Percentiles rank a stretch among this genome's conserved stretches.
phyloP scores from a whole-genome alignment of 2,888 invertebrate genomes.

The Zeuzera pyrina region DNA sequence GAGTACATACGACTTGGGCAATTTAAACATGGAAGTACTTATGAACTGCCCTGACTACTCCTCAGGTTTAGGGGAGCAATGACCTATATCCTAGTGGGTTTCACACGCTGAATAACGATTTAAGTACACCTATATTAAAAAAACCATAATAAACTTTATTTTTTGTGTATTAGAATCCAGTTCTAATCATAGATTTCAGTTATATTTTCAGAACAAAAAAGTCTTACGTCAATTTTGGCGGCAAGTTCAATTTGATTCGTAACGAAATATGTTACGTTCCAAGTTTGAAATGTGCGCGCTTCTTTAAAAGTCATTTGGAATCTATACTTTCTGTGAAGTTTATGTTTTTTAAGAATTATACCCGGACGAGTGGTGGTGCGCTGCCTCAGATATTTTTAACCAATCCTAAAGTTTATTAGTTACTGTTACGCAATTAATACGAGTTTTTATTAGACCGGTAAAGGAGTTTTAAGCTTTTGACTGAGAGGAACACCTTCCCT shows the following conservation, averaged over 20 bases:
- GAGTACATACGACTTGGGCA: constrained; percentile 65
- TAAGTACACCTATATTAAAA: constrained; percentile 35
- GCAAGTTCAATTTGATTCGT: constrained; percentile 51
- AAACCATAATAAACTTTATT: constrained; percentile 60
- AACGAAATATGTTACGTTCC: constrained; percentile 31
- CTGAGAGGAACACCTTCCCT: too few species aligned
- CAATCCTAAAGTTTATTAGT: constrained; percentile 69
- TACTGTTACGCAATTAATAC: constrained; percentile 69
- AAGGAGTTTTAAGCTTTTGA: constrained; percentile 61
- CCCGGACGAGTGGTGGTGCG: constrained; percentile 44
- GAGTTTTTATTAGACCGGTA: constrained; percentile 67
- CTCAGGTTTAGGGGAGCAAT: constrained; percentile 71
- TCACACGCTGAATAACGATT: constrained; percentile 40
- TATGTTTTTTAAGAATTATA: constrained; percentile 72
- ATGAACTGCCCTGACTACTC: constrained; percentile 66
- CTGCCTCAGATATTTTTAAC: constrained; percentile 61
- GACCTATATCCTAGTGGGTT: constrained; percentile 68
- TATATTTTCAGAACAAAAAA: constrained; percentile 32
- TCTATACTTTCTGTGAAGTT: constrained; percentile 35
- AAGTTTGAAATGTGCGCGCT: constrained; percentile 24
- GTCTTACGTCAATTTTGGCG: constrained; percentile 41
- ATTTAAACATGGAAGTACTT: constrained; percentile 69
- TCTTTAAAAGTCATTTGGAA: constrained; percentile 26
- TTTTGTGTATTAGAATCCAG: constrained; percentile 58
- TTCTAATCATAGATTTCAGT: constrained; percentile 56